Conservation (phyloP, 2,888 invertebrate genomes). For the Aleiodes alternator region DNA sequence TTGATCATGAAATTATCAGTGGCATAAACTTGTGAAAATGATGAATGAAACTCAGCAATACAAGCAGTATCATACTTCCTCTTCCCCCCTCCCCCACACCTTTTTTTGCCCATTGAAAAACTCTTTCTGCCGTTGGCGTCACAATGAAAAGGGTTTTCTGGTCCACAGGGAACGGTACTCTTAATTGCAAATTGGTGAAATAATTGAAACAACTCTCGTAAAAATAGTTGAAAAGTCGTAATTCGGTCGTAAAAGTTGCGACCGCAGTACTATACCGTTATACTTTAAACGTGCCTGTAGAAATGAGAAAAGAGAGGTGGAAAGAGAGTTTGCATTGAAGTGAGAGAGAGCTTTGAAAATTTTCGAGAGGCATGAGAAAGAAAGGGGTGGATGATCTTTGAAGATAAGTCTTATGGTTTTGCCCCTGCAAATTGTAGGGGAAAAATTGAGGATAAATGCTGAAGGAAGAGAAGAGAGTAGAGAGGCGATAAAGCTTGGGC, state of each 20-base stretch:
- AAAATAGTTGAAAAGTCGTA: conserved; percentile 75
- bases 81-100: background rate
- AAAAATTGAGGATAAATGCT: conserved; percentile 55
- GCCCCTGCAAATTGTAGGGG: conserved; percentile 56
- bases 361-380: background rate
- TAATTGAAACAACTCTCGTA: conserved; percentile 76
- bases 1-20: conserved; percentile 69
- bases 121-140: conserved; percentile 24
- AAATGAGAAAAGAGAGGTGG: conserved; percentile 3
- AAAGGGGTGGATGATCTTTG: conserved; percentile 56
- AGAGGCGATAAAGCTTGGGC: conserved; percentile 38
- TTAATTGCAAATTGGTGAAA: conserved; percentile 76
- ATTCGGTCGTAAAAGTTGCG: conserved; percentile 72
- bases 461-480: conserved; percentile 28
- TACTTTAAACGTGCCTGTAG: conserved; percentile 52
- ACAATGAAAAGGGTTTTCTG: conserved; percentile 45
- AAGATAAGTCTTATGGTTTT: conserved; percentile 64
- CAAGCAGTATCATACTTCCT: conserved; percentile 10
- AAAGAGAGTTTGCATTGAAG: background rate
- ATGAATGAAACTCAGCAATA: conserved; percentile 49
- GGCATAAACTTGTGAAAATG: conserved; percentile 63
- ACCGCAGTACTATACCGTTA: conserved; percentile 70
- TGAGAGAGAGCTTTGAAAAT: conserved; percentile 19
- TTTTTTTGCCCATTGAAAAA: conserved; percentile 40
- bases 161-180: conserved; percentile 62